A percentile compares a stretch with the other conserved stretches of the same genome.
Evolutionary conservation across 2,888 invertebrate species (phyloP).

Genomic region (Choreutis nemorana): DNA sequence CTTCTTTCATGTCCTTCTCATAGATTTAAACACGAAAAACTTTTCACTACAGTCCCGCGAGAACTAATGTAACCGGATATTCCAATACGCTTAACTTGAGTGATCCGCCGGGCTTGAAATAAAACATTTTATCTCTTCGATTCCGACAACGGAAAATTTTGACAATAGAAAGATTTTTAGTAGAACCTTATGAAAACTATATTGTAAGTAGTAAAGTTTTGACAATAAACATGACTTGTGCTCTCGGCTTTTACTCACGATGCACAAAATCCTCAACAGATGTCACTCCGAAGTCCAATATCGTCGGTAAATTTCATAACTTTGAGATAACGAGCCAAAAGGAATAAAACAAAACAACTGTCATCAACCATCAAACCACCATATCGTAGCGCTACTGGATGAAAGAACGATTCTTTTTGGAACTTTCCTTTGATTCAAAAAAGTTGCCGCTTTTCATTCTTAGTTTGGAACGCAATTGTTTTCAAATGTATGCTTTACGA

Average conservation of each 20-base stretch:
- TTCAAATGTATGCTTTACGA: too few species aligned
- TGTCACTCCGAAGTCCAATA: conserved; percentile 55
- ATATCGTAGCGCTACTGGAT: too few species aligned
- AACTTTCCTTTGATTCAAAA: too few species aligned
- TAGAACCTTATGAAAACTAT: too few species aligned
- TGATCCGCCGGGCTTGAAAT: too few species aligned
- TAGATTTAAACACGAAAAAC: conserved; percentile 18
- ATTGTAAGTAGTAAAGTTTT: not conserved
- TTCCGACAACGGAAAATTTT: too few species aligned
- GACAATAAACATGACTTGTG: not conserved
- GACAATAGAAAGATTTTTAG: conserved; percentile 8
- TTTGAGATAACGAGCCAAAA: conserved; percentile 33
- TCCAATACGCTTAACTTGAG: conserved; percentile 7
- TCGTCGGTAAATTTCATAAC: conserved; percentile 35
- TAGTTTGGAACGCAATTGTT: too few species aligned
- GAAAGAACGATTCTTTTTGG: too few species aligned
- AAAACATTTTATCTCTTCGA: not conserved
- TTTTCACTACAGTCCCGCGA: conserved; percentile 9
- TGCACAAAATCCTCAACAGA: conserved; percentile 26
- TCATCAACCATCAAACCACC: too few species aligned
- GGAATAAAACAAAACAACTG: conserved; percentile 59
- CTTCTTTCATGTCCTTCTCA: conserved; percentile 28
- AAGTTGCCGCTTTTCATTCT: too few species aligned
- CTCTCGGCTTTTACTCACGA: too few species aligned
- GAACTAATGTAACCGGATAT: conserved; percentile 18